A percentile compares a stretch with the other conserved stretches of the same genome.
phyloP scores from a whole-genome alignment of 2,888 invertebrate species.

The Leptinotarsa rubiginosa region DNA sequence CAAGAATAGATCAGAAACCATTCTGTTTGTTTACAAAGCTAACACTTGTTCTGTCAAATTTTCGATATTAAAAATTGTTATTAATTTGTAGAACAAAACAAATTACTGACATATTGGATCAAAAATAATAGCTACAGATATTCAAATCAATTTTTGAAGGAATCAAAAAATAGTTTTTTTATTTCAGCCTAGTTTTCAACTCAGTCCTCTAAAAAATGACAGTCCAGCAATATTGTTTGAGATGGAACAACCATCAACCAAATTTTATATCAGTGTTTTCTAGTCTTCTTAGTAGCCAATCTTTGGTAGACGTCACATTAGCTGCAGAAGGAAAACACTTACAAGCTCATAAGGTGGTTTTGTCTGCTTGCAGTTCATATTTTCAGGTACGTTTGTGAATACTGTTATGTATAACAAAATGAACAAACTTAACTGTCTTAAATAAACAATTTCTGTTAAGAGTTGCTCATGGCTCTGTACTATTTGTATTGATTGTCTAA shows the following conservation, averaged over 20 bases:
- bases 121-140: no score
- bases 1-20: constrained; percentile 10
- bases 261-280: constrained; percentile 93
- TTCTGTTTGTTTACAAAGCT: background rate
- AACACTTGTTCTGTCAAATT: background rate
- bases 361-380: constrained; percentile 93
- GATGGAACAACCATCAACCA: constrained; percentile 95
- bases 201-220: constrained; percentile 55
- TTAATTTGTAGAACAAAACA: no score
- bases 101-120: no score
- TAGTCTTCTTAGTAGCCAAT: constrained; percentile 83
- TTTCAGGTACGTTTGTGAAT: constrained; percentile 76
- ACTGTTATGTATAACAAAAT: no score
- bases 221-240: constrained; percentile 67
- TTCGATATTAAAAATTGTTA: no score
- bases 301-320: constrained; percentile 88
- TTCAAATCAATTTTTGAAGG: no score
- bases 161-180: background rate
- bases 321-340: constrained; percentile 91
- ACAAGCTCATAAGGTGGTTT: constrained; percentile 89
- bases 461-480: no score
- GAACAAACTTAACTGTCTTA: background rate
- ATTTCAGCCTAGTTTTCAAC: constrained; percentile 10
- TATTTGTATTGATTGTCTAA: no score
- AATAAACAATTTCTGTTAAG: no score